These are phyloP conservation scores for Ciconia stormi DNA, from an alignment of 2,113 vertebrate genomes.

Conservation along the genomic window DNA sequence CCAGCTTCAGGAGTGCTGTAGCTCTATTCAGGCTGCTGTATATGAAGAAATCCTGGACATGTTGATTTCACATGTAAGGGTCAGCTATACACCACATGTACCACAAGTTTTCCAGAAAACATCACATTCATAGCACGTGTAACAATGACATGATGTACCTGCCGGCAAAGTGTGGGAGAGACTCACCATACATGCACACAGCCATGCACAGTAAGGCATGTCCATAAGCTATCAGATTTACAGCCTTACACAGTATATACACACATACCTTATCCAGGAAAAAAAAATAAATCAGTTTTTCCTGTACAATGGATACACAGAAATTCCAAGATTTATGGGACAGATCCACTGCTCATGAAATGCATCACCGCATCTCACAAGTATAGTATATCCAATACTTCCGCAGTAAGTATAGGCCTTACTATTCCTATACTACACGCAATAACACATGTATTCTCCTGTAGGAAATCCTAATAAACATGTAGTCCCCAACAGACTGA, in stretches of 20 bases:
- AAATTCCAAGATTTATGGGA: neutral
- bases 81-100: neutral
- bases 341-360: neutral
- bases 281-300: neutral
- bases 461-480: neutral
- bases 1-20: neutral
- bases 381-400: neutral
- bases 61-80: neutral
- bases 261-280: neutral
- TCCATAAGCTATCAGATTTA: neutral
- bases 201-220: neutral
- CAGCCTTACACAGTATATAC: neutral
- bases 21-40: neutral
- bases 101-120: neutral
- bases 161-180: neutral
- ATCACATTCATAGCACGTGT: neutral
- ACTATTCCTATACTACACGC: neutral
- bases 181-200: neutral
- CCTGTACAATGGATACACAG: neutral
- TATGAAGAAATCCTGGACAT: neutral
- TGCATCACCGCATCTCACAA: neutral
- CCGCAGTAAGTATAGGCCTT: neutral
- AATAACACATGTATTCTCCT: neutral
- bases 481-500: neutral
- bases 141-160: neutral